These are phyloP conservation scores for Norana najaformis DNA, from an alignment of 2,888 invertebrate genomes.

Conservation along the genomic window DNA sequence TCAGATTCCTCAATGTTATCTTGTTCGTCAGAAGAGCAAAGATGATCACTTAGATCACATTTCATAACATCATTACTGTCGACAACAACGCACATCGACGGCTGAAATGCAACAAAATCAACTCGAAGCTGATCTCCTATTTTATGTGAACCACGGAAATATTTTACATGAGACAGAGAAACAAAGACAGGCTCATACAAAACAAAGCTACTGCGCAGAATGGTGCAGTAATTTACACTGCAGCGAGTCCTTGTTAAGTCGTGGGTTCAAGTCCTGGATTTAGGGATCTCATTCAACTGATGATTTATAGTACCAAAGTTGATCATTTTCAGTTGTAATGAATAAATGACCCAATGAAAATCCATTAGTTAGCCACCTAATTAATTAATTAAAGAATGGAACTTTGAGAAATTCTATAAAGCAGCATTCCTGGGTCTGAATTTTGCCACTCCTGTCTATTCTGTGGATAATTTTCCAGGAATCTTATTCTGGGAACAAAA, in stretches of 20 bases:
- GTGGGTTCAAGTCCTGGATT: background rate
- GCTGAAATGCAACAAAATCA: constrained; percentile 8
- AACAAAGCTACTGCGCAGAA: background rate
- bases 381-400: background rate
- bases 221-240: background rate
- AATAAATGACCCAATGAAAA: background rate
- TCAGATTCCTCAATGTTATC: background rate
- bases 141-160: background rate
- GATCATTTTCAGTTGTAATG: background rate
- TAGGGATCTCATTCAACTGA: background rate
- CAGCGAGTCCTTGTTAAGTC: background rate
- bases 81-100: background rate
- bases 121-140: background rate
- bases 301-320: background rate
- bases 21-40: background rate
- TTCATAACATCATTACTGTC: constrained; percentile 4
- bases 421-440: no score
- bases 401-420: background rate
- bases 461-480: no score
- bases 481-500: background rate
- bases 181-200: background rate
- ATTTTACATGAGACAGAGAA: background rate
- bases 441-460: no score
- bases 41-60: constrained; percentile 8
- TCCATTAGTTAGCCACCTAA: background rate